Conservation (phyloP, 2,797 vertebrate species). For the Malurus leucopterus region DNA sequence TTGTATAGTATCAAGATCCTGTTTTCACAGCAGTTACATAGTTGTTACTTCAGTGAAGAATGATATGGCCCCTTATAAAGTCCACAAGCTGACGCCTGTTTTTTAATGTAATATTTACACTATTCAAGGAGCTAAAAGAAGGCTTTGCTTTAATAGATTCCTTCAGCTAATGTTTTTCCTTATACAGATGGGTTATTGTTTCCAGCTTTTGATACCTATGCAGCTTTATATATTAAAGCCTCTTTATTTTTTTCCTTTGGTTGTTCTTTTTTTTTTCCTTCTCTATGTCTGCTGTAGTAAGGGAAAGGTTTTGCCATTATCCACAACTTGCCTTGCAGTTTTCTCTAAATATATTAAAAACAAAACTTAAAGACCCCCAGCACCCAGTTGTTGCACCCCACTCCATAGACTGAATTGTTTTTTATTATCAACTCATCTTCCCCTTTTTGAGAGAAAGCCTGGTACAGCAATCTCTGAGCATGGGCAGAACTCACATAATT, state of each 20-base stretch:
- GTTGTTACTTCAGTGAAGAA: slow-evolving; percentile 54
- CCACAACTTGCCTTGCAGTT: background rate
- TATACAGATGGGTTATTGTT: slow-evolving; percentile 60
- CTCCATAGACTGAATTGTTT: background rate
- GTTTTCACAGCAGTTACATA: slow-evolving; percentile 60
- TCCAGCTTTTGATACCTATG: slow-evolving; percentile 35
- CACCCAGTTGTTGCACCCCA: background rate
- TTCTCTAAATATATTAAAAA: background rate
- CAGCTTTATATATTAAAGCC: background rate
- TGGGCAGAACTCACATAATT: background rate
- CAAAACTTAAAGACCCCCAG: fast-evolving
- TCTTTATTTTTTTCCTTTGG: background rate
- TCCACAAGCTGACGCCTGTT: slow-evolving; percentile 51
- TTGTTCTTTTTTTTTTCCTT: background rate
- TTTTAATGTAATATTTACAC: slow-evolving; percentile 63
- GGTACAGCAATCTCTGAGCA: background rate
- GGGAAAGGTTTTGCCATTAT: background rate
- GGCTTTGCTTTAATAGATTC: slow-evolving; percentile 57
- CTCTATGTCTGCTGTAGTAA: background rate
- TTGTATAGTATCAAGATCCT: slow-evolving; percentile 41
- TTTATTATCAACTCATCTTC: background rate
- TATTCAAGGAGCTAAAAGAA: slow-evolving; percentile 56
- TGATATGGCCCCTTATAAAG: slow-evolving; percentile 51
- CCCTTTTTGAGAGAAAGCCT: background rate
- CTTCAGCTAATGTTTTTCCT: slow-evolving; percentile 47